Conservation (phyloP, 2,113 vertebrate species). For the Boulengeromyrus knoepffleri region DNA sequence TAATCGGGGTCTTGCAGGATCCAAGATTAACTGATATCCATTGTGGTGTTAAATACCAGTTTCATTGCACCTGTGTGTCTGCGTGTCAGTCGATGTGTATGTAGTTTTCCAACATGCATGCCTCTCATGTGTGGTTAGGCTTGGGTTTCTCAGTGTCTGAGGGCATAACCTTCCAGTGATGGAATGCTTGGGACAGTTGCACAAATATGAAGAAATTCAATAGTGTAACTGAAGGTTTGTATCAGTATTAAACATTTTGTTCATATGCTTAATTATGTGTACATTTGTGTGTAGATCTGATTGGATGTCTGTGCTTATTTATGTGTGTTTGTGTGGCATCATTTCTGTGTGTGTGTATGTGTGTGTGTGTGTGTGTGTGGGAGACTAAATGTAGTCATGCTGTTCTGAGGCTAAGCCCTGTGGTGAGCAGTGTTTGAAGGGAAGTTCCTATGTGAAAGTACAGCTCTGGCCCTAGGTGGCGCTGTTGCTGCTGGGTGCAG, state of each 20-base stretch:
- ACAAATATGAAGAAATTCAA: background rate
- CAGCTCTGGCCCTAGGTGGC: slow-evolving; percentile 36
- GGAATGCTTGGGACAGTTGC: background rate
- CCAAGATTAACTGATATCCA: slow-evolving; percentile 27
- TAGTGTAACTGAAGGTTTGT: background rate
- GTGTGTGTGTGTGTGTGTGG: slow-evolving; percentile 23
- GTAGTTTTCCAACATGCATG: background rate
- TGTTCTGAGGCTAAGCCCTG: slow-evolving; percentile 2
- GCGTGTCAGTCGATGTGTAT: background rate
- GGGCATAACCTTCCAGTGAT: background rate
- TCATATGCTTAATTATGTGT: background rate
- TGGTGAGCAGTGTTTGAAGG: background rate
- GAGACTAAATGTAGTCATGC: background rate
- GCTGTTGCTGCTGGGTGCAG: slow-evolving; percentile 47
- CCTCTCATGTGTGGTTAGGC: background rate
- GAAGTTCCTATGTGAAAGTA: background rate
- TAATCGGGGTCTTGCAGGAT: background rate
- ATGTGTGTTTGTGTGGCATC: background rate
- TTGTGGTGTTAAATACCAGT: slow-evolving; percentile 28
- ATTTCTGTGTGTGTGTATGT: slow-evolving; percentile 22
- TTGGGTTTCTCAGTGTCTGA: background rate
- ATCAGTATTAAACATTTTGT: slow-evolving; percentile 24
- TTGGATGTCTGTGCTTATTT: slow-evolving; percentile 5
- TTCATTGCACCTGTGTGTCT: slow-evolving; percentile 23
- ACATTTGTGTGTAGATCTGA: background rate